A percentile compares a stretch with the other conserved stretches of the same genome.
phyloP scores from a whole-genome alignment of 1,140 invertebrate species.

The Aphis gossypii region DNA sequence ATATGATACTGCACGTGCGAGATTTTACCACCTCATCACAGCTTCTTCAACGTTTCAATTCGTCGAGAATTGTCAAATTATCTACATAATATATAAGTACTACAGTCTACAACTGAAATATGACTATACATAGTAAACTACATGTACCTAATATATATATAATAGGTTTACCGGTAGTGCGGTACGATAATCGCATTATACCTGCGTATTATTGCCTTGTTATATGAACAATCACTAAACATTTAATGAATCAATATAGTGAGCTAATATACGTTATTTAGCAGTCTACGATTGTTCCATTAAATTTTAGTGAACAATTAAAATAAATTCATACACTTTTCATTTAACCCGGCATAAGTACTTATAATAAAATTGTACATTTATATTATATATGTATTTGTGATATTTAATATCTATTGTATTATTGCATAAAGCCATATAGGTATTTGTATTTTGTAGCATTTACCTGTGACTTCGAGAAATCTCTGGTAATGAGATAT shows the following conservation, averaged over 20 bases:
- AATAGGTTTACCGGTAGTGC: background rate
- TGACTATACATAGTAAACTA: too few species aligned
- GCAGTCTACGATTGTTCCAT: background rate
- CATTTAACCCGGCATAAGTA: background rate
- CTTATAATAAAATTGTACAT: background rate
- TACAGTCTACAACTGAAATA: too few species aligned
- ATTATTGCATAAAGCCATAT: background rate
- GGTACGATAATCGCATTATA: background rate
- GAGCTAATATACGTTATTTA: background rate
- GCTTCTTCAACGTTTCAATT: background rate
- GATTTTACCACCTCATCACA: background rate
- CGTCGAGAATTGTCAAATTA: background rate
- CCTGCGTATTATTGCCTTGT: background rate
- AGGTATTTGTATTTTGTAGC: background rate
- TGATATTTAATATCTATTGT: background rate
- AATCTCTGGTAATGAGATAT: slow-evolving; percentile 53
- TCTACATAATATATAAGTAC: background rate
- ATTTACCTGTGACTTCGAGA: slow-evolving; percentile 44
- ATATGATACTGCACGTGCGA: background rate
- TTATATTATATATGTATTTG: background rate
- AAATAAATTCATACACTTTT: background rate
- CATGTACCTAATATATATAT: too few species aligned
- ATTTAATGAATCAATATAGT: background rate
- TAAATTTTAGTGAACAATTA: background rate
- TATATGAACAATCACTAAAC: background rate